These are phyloP conservation scores for Bilobella aurantiaca DNA, from an alignment of 1,140 invertebrate genomes.

Conservation along the genomic window DNA sequence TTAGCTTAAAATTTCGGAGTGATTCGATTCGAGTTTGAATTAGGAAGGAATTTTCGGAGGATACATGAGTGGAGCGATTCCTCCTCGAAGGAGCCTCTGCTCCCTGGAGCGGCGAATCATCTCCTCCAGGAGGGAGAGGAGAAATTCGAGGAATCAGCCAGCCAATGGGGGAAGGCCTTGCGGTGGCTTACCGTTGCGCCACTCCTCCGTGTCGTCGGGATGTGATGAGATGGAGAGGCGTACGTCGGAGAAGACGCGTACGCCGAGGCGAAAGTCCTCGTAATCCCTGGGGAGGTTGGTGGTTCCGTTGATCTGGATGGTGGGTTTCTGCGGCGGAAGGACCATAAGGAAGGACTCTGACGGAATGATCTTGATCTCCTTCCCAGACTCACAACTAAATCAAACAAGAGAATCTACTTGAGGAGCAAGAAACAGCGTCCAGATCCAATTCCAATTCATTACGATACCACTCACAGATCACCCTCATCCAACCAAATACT, in stretches of 20 bases:
- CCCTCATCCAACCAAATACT: background rate
- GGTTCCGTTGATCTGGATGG: slow-evolving; percentile 70
- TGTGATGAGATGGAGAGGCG: slow-evolving; percentile 53
- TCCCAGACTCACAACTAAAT: slow-evolving; percentile 56
- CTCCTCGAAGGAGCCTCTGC: too few species aligned
- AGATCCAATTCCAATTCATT: slow-evolving; percentile 2
- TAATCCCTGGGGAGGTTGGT: slow-evolving; percentile 72
- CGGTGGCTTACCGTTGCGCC: slow-evolving; percentile 38
- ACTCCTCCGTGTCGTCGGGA: slow-evolving; percentile 36
- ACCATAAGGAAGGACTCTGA: slow-evolving; percentile 79
- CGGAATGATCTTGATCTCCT: slow-evolving; percentile 56
- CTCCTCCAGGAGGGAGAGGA: too few species aligned
- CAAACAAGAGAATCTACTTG: background rate
- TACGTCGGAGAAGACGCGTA: slow-evolving; percentile 72
- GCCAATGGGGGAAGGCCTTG: background rate
- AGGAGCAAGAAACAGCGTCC: background rate
- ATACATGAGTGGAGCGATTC: too few species aligned
- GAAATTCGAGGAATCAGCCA: too few species aligned
- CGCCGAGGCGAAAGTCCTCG: slow-evolving; percentile 68
- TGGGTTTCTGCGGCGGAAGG: slow-evolving; percentile 68
- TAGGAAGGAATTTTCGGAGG: too few species aligned
- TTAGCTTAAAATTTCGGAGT: too few species aligned
- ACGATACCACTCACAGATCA: background rate
- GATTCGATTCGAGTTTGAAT: too few species aligned
- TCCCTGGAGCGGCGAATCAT: too few species aligned